Evolutionary conservation across 2,888 invertebrate species (phyloP).

Genomic region (Clepsis dumicolana): DNA sequence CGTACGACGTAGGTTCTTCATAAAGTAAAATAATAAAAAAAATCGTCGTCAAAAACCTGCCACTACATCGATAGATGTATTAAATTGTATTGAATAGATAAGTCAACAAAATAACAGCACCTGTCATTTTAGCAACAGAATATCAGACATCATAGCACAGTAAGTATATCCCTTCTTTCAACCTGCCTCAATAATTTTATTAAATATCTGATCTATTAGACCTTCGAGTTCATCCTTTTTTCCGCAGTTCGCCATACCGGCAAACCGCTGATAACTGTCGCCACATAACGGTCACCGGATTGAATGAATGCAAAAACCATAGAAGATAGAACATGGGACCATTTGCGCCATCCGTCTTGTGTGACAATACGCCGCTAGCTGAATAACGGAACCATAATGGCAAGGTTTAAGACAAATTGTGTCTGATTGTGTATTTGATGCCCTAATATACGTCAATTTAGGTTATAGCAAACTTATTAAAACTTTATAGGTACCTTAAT

Average conservation of each 20-base stretch:
- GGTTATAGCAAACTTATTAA: not conserved
- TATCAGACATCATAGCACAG: too few relatives aligned
- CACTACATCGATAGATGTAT: too few relatives aligned
- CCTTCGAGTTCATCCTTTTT: not conserved
- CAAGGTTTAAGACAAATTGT: not conserved
- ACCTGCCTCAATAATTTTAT: too few relatives aligned
- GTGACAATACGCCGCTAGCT: slow-evolving; percentile 45
- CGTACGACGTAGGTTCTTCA: too few relatives aligned
- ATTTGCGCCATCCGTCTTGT: slow-evolving; percentile 51
- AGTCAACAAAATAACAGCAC: too few relatives aligned
- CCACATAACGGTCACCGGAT: slow-evolving; percentile 39
- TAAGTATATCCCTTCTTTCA: too few relatives aligned
- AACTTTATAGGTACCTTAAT: too few relatives aligned
- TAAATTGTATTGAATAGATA: too few relatives aligned
- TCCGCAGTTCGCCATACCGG: slow-evolving; percentile 30
- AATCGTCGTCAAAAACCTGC: too few relatives aligned
- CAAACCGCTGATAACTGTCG: slow-evolving; percentile 38
- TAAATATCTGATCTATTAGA: too few relatives aligned
- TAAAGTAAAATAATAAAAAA: too few relatives aligned
- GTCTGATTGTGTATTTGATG: not conserved
- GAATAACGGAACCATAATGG: slow-evolving; percentile 46
- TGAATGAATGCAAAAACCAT: slow-evolving; percentile 58
- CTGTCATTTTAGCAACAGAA: too few relatives aligned
- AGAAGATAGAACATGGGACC: slow-evolving; percentile 47
- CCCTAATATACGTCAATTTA: not conserved